A percentile compares a stretch with the other conserved stretches of the same genome.
Conservation (phyloP, 2,888 invertebrate genomes). For the Neoscelio sp. region DNA sequence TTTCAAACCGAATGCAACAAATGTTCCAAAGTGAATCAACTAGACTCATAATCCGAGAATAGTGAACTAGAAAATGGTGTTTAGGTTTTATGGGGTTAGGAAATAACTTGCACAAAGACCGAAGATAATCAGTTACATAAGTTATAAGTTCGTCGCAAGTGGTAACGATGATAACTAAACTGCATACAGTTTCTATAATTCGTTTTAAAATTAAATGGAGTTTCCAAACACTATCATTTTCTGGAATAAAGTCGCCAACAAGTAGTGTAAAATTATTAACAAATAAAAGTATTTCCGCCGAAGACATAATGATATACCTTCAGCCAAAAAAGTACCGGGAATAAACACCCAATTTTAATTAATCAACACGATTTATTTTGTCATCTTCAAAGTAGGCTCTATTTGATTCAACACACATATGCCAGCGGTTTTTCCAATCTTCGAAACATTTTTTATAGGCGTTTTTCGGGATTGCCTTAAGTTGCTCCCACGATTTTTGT, state of each 20-base stretch:
- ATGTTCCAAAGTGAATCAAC: constrained; percentile 50
- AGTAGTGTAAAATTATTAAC: constrained; percentile 57
- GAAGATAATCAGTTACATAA: constrained; percentile 56
- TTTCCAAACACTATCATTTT: constrained; percentile 55
- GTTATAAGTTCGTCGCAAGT: constrained; percentile 20
- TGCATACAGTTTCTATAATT: constrained; percentile 58
- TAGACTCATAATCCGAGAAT: constrained; percentile 41
- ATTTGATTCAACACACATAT: too few relatives aligned
- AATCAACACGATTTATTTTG: too few relatives aligned
- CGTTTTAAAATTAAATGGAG: constrained; percentile 52
- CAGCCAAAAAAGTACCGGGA: too few relatives aligned
- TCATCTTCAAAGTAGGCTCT: too few relatives aligned
- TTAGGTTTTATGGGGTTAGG: constrained; percentile 58
- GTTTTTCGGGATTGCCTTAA: too few relatives aligned
- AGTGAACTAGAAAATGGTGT: constrained; percentile 63
- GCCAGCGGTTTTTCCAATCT: too few relatives aligned
- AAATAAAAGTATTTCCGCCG: constrained; percentile 68
- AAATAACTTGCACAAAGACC: constrained; percentile 15
- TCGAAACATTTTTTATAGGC: too few relatives aligned
- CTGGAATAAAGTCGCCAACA: constrained; percentile 60
- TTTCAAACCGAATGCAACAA: constrained; percentile 59
- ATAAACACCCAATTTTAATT: too few relatives aligned
- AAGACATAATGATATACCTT: too few relatives aligned
- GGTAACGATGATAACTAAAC: constrained; percentile 22
- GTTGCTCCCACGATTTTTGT: too few relatives aligned